Evolutionary conservation across 1,140 invertebrate genomes (phyloP), one percentile per base, ranked within the genome.

Genomic region (Cotesia chilonis): DNA sequence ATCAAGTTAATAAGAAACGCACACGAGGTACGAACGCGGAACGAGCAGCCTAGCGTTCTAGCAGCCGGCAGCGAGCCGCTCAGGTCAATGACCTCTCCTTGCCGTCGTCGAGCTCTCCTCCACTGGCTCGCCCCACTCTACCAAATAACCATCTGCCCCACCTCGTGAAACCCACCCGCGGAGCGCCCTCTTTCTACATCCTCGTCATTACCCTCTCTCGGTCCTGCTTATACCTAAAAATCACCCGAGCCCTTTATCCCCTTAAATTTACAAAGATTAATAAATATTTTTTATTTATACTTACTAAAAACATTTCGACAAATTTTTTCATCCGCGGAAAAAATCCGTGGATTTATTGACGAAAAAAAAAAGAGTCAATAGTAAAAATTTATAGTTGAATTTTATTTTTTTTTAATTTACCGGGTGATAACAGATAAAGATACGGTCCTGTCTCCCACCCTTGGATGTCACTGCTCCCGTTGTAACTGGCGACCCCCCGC

Each of bases 1-100:
- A 74, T 77, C 77, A 76, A 79, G 77, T 84, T 82, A 28, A 28
- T 28, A 71, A 72, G 70, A 74, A 71, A 75, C 77, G 77, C 74
- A 77, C 81, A 80, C 79, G 76, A 75, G 76, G 76, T 77, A 77
- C 70, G 70, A 77, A 77, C 76, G 76, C 79, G 76, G 76, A 76
- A 76, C 76, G 79, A 80, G 79, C 74, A 70, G 70, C 71, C 70
- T 79, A 80, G 81, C 80, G 82, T 82, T 84, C 82, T 81, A 85
- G 81, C 85, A 85, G 85, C 84, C 84, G 84, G 83, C 83, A 86
- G 82, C 83, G 79, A 84, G 83, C 84, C 82, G 83, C 83, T 84
- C 77, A 77, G 85, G 85, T 86, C 85, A 86, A 87, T 83, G 85
- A 85, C 85, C 84, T 84, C 80, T 79, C 79, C 79, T 81, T 79